Evolutionary conservation across 2,113 vertebrate genomes (phyloP), one percentile per base, ranked within the genome.

Genomic region (Ctenodactylus gundi): DNA sequence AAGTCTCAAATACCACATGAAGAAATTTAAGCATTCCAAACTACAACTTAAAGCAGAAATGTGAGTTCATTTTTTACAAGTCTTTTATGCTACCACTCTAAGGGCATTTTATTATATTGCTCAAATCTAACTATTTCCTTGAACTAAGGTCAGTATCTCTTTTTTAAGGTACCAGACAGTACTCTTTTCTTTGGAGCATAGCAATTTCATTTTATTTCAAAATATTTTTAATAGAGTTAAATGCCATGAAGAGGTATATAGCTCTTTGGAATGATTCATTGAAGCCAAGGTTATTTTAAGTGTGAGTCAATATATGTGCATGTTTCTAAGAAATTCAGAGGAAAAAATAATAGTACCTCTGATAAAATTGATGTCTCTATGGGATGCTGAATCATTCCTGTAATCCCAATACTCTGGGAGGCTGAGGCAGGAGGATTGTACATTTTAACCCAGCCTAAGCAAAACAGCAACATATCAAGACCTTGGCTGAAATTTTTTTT

Each of bases 51-150:
- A 53, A 91, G 73, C 10, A 83, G 36, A 67, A 94, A 57, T 70
- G 7, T 88, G 81, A 64, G 2, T 84, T 90, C 20, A 41, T 25
- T 60, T 87, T 94, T 34, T 83, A 3, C 10, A 78, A 60, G 12
- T 53, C 41, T 41, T 62, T 90, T 72, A 65, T 94, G 60, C 23
- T 72, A 11, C 41, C 55, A 86, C 29, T 49, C 49, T 82, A 73
- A 72, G 4, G 21, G 67, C 36, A 36, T 92, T 96, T 96, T 84
- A 92, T 87, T 90, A 62, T 92, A 31, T 87, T 49, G 78, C 49
- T 92, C 64, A 92, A 96, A 78, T 80, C 31, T 78, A n/a, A n/a
- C 41, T 78, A 62, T 88, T 93, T 93, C 82, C 67, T 68, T 87
- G 67, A 84, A 90, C 46, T 53, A 78, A 94, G 44, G 55, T 92